These are phyloP conservation scores for Sakesphorus luctuosus DNA, from an alignment of 2,113 vertebrate genomes.

Conservation along the genomic window DNA sequence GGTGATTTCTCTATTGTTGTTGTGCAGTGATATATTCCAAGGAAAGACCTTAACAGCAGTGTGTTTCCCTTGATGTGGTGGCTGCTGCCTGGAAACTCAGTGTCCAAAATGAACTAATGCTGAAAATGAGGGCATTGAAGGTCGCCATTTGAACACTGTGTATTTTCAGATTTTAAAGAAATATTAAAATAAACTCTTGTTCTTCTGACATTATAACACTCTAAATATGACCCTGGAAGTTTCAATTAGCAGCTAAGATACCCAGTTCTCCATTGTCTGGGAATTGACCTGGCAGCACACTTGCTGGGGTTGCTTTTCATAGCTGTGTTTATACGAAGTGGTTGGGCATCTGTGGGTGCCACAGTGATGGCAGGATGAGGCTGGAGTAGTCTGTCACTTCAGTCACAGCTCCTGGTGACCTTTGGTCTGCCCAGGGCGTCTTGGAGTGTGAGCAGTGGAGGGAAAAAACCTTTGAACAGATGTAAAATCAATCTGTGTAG, in stretches of 20 bases:
- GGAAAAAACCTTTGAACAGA: background rate
- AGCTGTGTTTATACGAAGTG: background rate
- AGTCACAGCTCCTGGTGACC: background rate
- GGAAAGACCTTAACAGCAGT: background rate
- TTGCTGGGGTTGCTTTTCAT: background rate
- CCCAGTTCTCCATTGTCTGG: fast-evolving
- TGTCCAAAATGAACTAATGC: background rate
- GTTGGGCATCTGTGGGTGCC: background rate
- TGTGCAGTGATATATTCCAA: background rate
- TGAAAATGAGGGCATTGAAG: background rate
- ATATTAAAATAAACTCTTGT: background rate
- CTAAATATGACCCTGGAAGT: background rate
- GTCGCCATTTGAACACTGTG: background rate
- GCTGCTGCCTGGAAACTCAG: background rate
- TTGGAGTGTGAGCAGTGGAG: background rate
- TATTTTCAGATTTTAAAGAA: background rate
- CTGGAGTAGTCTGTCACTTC: too few species aligned
- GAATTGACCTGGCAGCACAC: background rate
- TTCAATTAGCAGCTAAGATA: background rate
- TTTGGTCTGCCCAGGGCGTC: background rate
- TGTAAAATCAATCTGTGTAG: background rate
- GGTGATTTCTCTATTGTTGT: background rate
- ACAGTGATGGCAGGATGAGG: background rate
- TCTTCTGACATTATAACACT: background rate
- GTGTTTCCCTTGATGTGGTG: background rate